These are phyloP conservation scores for Periplaneta americana DNA, from an alignment of 1,140 invertebrate species.

Conservation along the genomic window DNA sequence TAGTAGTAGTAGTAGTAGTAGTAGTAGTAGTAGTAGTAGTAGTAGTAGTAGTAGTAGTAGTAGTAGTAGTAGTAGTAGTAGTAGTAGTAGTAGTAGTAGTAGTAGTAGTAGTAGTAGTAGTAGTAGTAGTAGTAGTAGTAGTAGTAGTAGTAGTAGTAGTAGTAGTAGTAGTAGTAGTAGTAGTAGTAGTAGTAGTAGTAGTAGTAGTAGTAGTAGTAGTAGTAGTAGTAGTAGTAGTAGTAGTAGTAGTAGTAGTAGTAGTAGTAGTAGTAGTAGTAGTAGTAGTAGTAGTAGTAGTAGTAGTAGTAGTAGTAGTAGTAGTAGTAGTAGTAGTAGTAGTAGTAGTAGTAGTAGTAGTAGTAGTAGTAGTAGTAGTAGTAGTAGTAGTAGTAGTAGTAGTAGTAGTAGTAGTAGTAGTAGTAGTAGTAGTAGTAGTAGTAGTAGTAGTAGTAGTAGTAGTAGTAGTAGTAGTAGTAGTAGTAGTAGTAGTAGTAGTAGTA, in stretches of 20 bases:
- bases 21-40: not conserved
- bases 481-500: not conserved
- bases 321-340: not conserved
- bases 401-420: not conserved
- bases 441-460: not conserved
- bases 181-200: not conserved
- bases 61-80: not conserved
- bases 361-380: not conserved
- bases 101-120: not conserved
- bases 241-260: not conserved
- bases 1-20: not conserved
- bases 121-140: not conserved
- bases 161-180: not conserved
- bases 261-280: not conserved
- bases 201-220: not conserved
- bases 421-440: not conserved
- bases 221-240: not conserved
- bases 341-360: not conserved
- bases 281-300: not conserved
- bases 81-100: not conserved
- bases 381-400: not conserved
- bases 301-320: not conserved
- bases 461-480: not conserved
- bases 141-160: not conserved
- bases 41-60: not conserved